Conservation (phyloP, 2,888 invertebrate species). For the Chouioia cunea region DNA sequence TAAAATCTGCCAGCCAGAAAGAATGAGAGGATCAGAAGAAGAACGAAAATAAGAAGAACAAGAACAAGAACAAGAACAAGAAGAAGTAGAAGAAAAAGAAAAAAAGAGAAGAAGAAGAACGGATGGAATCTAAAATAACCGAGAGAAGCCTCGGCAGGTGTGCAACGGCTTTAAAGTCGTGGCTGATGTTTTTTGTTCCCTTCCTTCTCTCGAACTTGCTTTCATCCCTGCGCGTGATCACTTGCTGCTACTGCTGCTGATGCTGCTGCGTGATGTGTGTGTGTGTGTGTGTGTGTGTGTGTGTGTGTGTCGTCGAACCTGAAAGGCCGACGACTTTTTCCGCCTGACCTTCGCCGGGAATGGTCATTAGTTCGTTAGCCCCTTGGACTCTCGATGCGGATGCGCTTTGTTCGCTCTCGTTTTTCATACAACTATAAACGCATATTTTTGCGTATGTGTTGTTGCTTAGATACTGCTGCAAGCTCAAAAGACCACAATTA, state of each 20-base stretch:
- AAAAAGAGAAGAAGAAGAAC: conserved; percentile 3
- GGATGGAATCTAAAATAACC: background rate
- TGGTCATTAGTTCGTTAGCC: conserved; percentile 39
- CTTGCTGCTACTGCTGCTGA: conserved; percentile 13
- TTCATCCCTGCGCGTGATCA: too few relatives aligned
- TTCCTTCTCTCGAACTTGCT: conserved; percentile 26
- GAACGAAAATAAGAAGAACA: too few relatives aligned
- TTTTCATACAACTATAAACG: too few relatives aligned
- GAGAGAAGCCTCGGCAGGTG: conserved; percentile 40
- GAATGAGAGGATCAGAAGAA: too few relatives aligned
- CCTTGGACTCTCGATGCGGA: background rate
- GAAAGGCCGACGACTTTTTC: too few relatives aligned
- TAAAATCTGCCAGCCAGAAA: conserved; percentile 39
- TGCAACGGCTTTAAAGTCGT: conserved; percentile 17
- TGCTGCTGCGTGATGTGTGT: conserved; percentile 28
- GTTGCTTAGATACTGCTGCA: too few relatives aligned
- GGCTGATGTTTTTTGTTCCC: conserved; percentile 1
- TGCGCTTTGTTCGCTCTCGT: conserved; percentile 3
- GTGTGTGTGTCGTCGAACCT: conserved; percentile 10
- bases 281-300: background rate
- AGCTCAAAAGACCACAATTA: too few relatives aligned
- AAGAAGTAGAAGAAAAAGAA: background rate
- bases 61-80: too few relatives aligned
- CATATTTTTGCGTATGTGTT: too few relatives aligned
- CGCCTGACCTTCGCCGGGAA: conserved; percentile 1